A percentile compares a stretch with the other conserved stretches of the same genome.
These are phyloP conservation scores for Catharus bicknelli DNA, from an alignment of 2,113 vertebrate species.

Conservation along the genomic window DNA sequence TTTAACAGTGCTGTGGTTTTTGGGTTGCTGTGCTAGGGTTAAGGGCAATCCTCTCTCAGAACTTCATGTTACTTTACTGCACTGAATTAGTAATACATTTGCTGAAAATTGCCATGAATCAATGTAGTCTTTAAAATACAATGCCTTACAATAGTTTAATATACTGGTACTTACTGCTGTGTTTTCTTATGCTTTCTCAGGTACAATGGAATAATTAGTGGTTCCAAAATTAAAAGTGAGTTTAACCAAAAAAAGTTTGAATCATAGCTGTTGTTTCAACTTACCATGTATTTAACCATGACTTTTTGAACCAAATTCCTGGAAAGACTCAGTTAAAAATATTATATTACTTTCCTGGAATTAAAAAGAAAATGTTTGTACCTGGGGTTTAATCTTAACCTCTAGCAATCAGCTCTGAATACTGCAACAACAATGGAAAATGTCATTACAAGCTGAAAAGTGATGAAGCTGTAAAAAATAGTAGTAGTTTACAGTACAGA, in stretches of 20 bases:
- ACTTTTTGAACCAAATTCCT: conserved; percentile 45
- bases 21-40: not conserved
- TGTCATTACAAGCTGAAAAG: not conserved
- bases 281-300: not conserved
- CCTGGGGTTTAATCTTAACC: not conserved
- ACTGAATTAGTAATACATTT: conserved; percentile 24
- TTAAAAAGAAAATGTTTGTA: not conserved
- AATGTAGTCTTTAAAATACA: conserved; percentile 36
- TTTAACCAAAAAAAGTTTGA: not conserved
- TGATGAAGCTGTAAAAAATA: not conserved
- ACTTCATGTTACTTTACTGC: conserved; percentile 2
- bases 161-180: not conserved
- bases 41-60: conserved; percentile 21
- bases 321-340: conserved; percentile 27
- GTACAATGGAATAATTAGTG: conserved; percentile 9
- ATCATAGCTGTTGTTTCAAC: conserved; percentile 27
- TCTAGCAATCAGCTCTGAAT: not conserved
- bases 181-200: conserved; percentile 9
- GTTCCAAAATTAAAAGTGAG: conserved; percentile 16
- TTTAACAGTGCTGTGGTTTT: not conserved
- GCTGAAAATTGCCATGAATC: not conserved
- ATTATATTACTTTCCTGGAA: not conserved
- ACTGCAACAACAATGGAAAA: not conserved
- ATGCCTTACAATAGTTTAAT: conserved; percentile 33
- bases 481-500: not conserved